These are phyloP conservation scores for Drosophila fulvimacula DNA, from an alignment of 2,888 invertebrate species.

Conservation along the genomic window DNA sequence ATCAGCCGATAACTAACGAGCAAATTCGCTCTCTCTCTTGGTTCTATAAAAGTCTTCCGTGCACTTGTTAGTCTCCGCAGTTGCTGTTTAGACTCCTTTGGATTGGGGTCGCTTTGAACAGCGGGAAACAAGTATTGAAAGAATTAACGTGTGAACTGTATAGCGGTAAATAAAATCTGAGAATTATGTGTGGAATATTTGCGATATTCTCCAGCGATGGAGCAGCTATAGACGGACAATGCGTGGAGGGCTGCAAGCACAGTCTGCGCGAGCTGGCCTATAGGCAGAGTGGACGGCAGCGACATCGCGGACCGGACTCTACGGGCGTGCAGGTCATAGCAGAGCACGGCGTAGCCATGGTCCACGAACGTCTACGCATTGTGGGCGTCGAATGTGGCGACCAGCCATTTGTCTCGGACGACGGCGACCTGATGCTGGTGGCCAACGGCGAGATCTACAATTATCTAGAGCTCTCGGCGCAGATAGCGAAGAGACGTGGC, in stretches of 20 bases:
- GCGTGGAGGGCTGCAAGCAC: constrained; percentile 68
- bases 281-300: constrained; percentile 82
- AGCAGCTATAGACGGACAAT: constrained; percentile 64
- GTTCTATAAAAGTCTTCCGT: too few relatives aligned
- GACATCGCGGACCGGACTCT: constrained; percentile 84
- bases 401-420: constrained; percentile 81
- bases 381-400: constrained; percentile 82
- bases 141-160: not conserved
- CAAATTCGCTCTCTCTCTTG: too few relatives aligned
- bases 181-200: constrained; percentile 84
- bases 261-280: constrained; percentile 82
- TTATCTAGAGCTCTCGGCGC: constrained; percentile 80
- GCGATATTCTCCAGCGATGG: constrained; percentile 83
- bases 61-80: constrained; percentile 5
- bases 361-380: constrained; percentile 83
- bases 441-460: constrained; percentile 85
- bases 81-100: constrained; percentile 21
- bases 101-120: not conserved
- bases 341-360: constrained; percentile 81
- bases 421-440: constrained; percentile 78
- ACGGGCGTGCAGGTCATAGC: constrained; percentile 80
- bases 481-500: constrained; percentile 78
- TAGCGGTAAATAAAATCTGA: not conserved
- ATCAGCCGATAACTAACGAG: too few relatives aligned
- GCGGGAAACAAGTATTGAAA: fast-evolving